Evolutionary conservation across 2,797 vertebrate species (phyloP), one percentile per base, ranked within the genome.

Genomic region (Gila robusta): DNA sequence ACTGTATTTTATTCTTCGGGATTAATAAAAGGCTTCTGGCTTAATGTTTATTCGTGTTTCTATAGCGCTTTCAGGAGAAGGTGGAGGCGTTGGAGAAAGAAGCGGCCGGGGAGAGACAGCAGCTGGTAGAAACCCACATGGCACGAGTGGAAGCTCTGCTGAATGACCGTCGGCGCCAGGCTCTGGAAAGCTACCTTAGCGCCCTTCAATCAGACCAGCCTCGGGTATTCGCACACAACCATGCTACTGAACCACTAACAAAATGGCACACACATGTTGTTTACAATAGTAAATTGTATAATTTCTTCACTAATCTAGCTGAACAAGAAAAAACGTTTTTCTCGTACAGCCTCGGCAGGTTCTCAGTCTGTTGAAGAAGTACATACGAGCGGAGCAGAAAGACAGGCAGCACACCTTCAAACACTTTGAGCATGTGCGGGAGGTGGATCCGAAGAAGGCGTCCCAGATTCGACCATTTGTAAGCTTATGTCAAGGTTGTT

Each of bases 51-150:
- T 88, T 62, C 19, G 5, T 76, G 49, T 56, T 62, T 83, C 10
- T 66, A 17, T 91, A 99, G 98, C 98, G 97, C 91, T 99, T 99
- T 95, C 98, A 99, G 95, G 97, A 98, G 91, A 98, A 97, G 92
- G 98, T 99, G 89, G 98, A 99, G 87, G 97, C 97, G 32, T 92
- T 99, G 92, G 98, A 99, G 93, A 97, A 98, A 91, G 97, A 99
- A 93, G 98, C 98, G 3, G 98, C 97, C 2, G 97, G 97, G 2
- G 98, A 99, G 94, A 95, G 98, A 62, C 98, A 99, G 93, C 98
- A 99, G 92, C 92, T 99, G 89, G 98, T 99, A 69, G 98, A 99
- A 91, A 99, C 98, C 0, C 98, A 99, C 91, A 98, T 99, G 97
- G 98, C 97, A 41, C 94, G 98, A 1, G 98, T 99, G 73, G 98